phyloP scores from a whole-genome alignment of 2,888 invertebrate genomes.

The Cylindroiulus punctatus region DNA sequence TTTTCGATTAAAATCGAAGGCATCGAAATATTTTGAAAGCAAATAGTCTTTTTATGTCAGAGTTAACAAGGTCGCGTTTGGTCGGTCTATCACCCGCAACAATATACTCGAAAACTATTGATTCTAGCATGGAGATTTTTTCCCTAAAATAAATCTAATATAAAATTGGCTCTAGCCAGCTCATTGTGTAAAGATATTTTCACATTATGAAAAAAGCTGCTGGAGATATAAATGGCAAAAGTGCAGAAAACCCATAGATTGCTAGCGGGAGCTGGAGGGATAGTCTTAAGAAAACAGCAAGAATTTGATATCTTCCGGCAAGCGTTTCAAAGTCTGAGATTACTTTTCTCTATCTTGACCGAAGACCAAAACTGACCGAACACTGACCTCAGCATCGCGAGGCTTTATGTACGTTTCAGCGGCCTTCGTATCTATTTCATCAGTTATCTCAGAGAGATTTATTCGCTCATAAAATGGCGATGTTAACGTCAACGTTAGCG shows the following conservation, averaged over 20 bases:
- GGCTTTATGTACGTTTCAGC: constrained; percentile 30
- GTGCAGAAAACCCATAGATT: not conserved
- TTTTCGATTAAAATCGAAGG: not conserved
- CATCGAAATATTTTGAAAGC: not conserved
- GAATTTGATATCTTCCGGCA: constrained; percentile 43
- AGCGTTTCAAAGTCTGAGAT: constrained; percentile 10
- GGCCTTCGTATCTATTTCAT: constrained; percentile 22
- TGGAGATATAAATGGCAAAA: not conserved
- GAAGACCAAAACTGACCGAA: constrained; percentile 29
- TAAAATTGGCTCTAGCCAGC: not conserved
- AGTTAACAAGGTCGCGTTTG: not conserved
- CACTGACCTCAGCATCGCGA: not conserved
- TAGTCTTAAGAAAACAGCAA: constrained; percentile 7
- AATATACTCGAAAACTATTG: not conserved
- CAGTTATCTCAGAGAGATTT: constrained; percentile 40
- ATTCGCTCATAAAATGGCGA: constrained; percentile 36
- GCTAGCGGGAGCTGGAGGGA: not conserved
- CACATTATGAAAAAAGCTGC: constrained; percentile 2
- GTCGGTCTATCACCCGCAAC: not conserved
- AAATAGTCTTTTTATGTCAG: too few species aligned
- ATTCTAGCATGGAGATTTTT: not conserved
- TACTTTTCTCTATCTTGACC: constrained; percentile 25
- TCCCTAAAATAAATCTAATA: constrained; percentile 34
- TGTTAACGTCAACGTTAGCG: constrained; percentile 45
- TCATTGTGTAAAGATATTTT: not conserved